These are phyloP conservation scores for Caenorhabditis wallacei DNA, from an alignment of 2,888 invertebrate genomes.

Conservation along the genomic window DNA sequence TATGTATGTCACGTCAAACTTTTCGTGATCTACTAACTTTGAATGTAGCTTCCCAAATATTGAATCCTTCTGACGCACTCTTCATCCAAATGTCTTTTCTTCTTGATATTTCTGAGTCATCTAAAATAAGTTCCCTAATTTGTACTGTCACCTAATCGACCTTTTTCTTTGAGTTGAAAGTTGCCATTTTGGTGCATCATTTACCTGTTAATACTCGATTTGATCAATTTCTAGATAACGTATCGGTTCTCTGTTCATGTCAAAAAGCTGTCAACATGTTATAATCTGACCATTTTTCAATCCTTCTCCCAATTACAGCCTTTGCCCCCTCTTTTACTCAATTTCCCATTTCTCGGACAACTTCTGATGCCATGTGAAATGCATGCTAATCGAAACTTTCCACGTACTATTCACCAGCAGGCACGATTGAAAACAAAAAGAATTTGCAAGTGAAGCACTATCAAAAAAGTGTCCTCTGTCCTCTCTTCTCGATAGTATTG, in stretches of 20 bases:
- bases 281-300: constrained; percentile 35
- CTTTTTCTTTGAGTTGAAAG: background rate
- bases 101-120: background rate
- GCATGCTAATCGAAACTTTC: constrained; percentile 22
- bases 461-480: constrained; percentile 28
- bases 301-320: background rate
- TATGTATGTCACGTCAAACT: background rate
- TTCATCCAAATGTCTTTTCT: background rate
- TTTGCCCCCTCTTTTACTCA: constrained; percentile 21
- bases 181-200: constrained; percentile 13
- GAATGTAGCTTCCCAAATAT: constrained; percentile 24
- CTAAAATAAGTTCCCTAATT: background rate
- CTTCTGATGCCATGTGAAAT: constrained; percentile 34
- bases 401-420: constrained; percentile 53
- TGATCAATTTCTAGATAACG: constrained; percentile 24
- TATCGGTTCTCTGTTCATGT: constrained; percentile 34
- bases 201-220: constrained; percentile 5
- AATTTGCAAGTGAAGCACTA: constrained; percentile 40
- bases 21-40: background rate
- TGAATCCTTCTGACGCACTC: background rate
- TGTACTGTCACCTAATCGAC: background rate
- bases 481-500: background rate
- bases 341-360: constrained; percentile 43
- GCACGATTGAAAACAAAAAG: constrained; percentile 21
- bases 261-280: constrained; percentile 26